Evolutionary conservation across 2,888 invertebrate genomes (phyloP), one percentile per base, ranked within the genome.

Genomic region (Teleogryllus oceanicus): DNA sequence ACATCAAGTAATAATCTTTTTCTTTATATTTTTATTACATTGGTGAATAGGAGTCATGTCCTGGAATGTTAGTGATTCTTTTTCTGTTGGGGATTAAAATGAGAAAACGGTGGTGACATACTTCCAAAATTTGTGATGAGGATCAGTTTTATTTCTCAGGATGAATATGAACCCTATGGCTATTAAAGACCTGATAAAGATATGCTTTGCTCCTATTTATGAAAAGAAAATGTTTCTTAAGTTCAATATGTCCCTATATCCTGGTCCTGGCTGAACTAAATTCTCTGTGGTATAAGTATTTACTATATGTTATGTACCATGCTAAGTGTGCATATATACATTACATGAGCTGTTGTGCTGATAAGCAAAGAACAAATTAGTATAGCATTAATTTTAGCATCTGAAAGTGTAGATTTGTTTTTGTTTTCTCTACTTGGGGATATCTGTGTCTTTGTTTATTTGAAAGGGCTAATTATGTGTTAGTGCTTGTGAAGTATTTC

Each of bases 191-290:
- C 37, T 37, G 37, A 37, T 37, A 37, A 37, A 37, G 37, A 62
- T 62, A 62, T n/a, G n/a, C 62, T 62, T n/a, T 62, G 62, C 62
- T 18, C 62, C 62, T 62, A 62, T 62, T 62, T 62, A 62, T 62
- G 62, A 11, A 4, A n/a, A 62, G 16, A n/a, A 62, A 62, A 62
- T 62, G n/a, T 62, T 62, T 62, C n/a, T 13, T 18, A 62, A 5
- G n/a, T 62, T 62, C 16, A 62, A 62, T 62, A 12, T 62, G 62
- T 62, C 62, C 62, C 62, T 62, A n/a, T 18, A 62, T 18, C n/a
- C 62, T 62, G 62, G n/a, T n/a, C 62, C 13, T 62, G n/a, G n/a
- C n/a, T 13, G n/a, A 62, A n/a, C 62, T 18, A 62, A 62, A 62
- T 62, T 13, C 13, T 62, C n/a, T 62, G 62, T 62, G 62, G 62